Evolutionary conservation across 64 coral and sea anemone genomes (phyloP).

Genomic region (Porites australiensis): DNA sequence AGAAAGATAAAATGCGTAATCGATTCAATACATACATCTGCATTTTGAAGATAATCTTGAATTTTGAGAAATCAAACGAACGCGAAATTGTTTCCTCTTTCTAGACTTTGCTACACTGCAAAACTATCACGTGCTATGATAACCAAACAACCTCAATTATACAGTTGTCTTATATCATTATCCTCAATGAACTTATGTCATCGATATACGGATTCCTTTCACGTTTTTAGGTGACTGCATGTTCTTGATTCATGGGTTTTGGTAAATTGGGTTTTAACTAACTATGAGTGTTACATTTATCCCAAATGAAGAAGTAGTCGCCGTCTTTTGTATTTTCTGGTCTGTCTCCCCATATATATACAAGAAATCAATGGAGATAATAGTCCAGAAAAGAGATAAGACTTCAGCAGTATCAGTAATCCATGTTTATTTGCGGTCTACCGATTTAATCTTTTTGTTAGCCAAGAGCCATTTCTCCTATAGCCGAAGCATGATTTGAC

Average conservation of each 20-base stretch:
- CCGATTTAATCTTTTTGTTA: too few relatives aligned
- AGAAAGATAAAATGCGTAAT: neutral
- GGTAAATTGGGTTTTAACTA: too few relatives aligned
- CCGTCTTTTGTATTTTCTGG: too few relatives aligned
- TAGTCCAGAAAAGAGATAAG: too few relatives aligned
- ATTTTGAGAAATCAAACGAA: neutral
- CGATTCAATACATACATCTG: slow-evolving; percentile 34
- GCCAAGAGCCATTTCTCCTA: too few relatives aligned
- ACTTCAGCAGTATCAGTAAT: too few relatives aligned
- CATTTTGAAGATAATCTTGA: neutral
- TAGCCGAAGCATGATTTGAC: too few relatives aligned
- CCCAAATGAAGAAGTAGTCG: too few relatives aligned
- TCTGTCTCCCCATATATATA: too few relatives aligned
- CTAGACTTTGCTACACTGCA: neutral
- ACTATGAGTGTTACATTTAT: too few relatives aligned
- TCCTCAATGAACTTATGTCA: neutral
- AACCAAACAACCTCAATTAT: neutral
- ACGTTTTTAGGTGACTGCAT: neutral
- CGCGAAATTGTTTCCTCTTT: neutral
- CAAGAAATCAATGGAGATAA: too few relatives aligned
- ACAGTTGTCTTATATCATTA: neutral
- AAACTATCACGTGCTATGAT: neutral
- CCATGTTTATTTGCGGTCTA: too few relatives aligned
- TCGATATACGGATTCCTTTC: neutral
- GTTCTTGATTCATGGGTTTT: neutral